Evolutionary conservation across 2,888 invertebrate species (phyloP).

Genomic region (Smittia sp.): DNA sequence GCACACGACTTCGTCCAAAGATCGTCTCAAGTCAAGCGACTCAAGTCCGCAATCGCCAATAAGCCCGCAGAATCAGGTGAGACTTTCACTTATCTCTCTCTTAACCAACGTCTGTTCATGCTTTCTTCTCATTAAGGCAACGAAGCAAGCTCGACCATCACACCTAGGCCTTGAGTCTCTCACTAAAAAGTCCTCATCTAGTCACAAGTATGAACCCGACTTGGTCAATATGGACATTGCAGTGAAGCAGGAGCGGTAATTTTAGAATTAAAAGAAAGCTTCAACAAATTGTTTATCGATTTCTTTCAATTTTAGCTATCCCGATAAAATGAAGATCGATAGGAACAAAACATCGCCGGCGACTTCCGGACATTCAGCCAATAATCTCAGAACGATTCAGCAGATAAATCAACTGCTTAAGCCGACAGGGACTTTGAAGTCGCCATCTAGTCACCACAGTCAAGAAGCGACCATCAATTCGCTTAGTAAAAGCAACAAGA

Average conservation of each 20-base stretch:
- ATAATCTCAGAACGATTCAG: slow-evolving; percentile 41
- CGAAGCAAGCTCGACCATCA: slow-evolving; percentile 43
- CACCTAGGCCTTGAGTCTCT: slow-evolving; percentile 36
- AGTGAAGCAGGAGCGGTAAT: slow-evolving; percentile 44
- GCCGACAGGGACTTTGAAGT: slow-evolving; percentile 40
- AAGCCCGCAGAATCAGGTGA: slow-evolving; percentile 52
- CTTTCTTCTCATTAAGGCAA: neutral
- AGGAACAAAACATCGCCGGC: slow-evolving; percentile 42
- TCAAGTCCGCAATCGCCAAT: slow-evolving; percentile 64
- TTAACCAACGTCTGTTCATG: neutral
- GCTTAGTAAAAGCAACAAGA: slow-evolving; percentile 30
- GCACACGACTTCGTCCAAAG: slow-evolving; percentile 48
- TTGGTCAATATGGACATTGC: slow-evolving; percentile 45
- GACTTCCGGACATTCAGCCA: slow-evolving; percentile 28
- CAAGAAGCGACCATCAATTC: slow-evolving; percentile 48
- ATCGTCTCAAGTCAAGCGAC: slow-evolving; percentile 55
- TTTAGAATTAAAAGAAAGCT: neutral
- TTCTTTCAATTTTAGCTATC: slow-evolving; percentile 41
- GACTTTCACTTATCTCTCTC: neutral
- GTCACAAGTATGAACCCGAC: slow-evolving; percentile 45
- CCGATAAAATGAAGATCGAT: slow-evolving; percentile 45
- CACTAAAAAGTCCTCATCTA: slow-evolving; percentile 43
- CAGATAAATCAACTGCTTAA: slow-evolving; percentile 43
- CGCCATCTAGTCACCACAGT: slow-evolving; percentile 42
- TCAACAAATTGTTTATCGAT: neutral